Base-by-base conservation (phyloP, 2,888 invertebrate species). In the Chrysina gloriosa region DNA sequence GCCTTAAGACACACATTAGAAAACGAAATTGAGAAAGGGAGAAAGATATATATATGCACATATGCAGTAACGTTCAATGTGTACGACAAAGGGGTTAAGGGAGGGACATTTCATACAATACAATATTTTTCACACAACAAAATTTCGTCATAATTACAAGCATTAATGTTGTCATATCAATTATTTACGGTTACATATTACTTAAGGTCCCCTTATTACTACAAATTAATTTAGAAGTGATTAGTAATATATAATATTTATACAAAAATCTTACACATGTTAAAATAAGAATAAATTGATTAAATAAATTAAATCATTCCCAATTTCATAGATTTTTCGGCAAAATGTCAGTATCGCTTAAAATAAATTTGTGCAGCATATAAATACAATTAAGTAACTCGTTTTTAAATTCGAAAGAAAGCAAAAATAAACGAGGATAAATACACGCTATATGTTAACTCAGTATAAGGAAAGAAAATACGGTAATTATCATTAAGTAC, bases 11-110 rank as follows among this genome's bases (percentile, higher is more conserved):
- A 76, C 72, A 76, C 76, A 79, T 77, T 42, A n/a, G 54, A 65
- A 14, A 39, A 78, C 76, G 75, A 76, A 76, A 74, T 77, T 71
- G 75, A 73, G 78, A 78, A 73, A 77, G 76, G 75, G 75, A 72
- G 69, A 73, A 69, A 64, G 68, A 67, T n/a, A n/a, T n/a, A n/a
- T n/a, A 52, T 66, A 65, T 54, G 29, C 47, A 42, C 47, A 52
- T 50, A 11, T 48, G 65, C n/a, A 69, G 11, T 34, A 31, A 58
- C 39, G 39, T 39, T 39, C 14, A 58, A 39, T 58, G 25, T 39
- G 16, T 58, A 58, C 23, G 25, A 21, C 42, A 58, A 14, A 58
- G 23, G 25, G 39, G 39, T 58, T 23, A 58, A 58, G 39, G 19
- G 52, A 34, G 19, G 52, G 31, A 19, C 29, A 52, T 31, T 52